phyloP scores from a whole-genome alignment of 2,888 invertebrate genomes.

The Caenorhabditis sp. region DNA sequence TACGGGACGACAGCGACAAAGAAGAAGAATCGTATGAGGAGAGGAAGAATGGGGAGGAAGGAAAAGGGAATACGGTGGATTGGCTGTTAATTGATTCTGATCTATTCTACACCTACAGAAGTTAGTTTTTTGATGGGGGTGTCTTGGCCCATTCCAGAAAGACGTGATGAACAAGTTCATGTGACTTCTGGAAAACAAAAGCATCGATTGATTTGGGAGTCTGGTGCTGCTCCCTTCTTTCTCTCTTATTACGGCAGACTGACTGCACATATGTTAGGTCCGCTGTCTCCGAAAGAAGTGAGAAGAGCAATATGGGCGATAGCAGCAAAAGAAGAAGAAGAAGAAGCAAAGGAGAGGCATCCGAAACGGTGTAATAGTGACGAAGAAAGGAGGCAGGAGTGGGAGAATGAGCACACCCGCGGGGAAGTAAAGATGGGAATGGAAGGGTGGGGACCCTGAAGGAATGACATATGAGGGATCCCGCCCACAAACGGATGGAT shows the following conservation, averaged over 20 bases:
- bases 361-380: constrained; percentile 60
- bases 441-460: constrained; percentile 6
- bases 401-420: constrained; percentile 40
- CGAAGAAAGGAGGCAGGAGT: constrained; percentile 40
- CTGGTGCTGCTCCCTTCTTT: constrained; percentile 1
- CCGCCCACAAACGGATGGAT: constrained; percentile 54
- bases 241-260: constrained; percentile 60
- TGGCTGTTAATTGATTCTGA: constrained; percentile 38
- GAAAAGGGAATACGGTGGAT: constrained; percentile 44
- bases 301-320: constrained; percentile 58
- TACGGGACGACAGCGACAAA: constrained; percentile 41
- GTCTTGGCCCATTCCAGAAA: background rate
- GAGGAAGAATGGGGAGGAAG: constrained; percentile 17
- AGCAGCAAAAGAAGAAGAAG: constrained; percentile 38
- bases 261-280: constrained; percentile 54
- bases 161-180: constrained; percentile 25
- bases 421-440: constrained; percentile 23
- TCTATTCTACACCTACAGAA: constrained; percentile 14
- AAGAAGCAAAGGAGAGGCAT: constrained; percentile 36
- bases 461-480: constrained; percentile 64
- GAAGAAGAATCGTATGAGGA: constrained; percentile 32
- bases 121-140: background rate
- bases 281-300: constrained; percentile 21
- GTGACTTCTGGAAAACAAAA: constrained; percentile 59
- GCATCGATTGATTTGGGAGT: constrained; percentile 59